Percentiles rank a stretch among this genome's conserved stretches.
These are phyloP conservation scores for Invenusta paracnida DNA, from an alignment of 2,888 invertebrate genomes.

Conservation along the genomic window DNA sequence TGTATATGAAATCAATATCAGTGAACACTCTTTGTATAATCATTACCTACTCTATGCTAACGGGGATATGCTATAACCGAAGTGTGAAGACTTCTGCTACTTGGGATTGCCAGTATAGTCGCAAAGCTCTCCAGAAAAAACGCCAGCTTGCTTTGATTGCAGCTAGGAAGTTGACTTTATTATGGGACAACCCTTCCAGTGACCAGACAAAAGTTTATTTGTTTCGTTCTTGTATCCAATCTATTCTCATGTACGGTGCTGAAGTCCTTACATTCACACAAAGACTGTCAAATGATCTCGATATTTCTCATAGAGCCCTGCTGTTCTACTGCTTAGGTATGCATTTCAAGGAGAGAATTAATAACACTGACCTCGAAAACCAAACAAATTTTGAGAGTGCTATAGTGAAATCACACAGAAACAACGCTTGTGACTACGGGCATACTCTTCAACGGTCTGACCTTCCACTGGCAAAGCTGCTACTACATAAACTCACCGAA, in stretches of 20 bases:
- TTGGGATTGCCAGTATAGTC: neutral
- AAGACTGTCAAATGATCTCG: neutral
- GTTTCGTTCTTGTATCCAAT: neutral
- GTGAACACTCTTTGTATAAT: no score
- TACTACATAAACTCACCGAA: neutral
- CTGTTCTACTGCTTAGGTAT: slow-evolving; percentile 66
- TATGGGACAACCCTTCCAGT: neutral
- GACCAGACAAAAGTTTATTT: neutral
- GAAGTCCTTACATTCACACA: neutral
- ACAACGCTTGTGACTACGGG: neutral
- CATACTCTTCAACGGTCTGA: no score
- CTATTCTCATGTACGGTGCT: neutral
- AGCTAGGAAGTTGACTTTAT: neutral
- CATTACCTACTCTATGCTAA: no score
- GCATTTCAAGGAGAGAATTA: slow-evolving; percentile 80
- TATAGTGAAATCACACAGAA: no score
- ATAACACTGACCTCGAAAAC: slow-evolving; percentile 83
- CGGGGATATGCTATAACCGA: no score
- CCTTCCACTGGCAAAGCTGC: neutral
- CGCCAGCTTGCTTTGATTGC: slow-evolving; percentile 12
- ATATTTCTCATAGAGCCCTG: neutral
- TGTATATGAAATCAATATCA: no score
- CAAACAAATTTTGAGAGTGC: no score
- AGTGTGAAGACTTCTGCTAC: neutral
- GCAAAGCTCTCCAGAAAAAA: neutral